These are phyloP conservation scores for Stenichneumon culpator DNA, from an alignment of 2,888 invertebrate genomes.

Conservation along the genomic window DNA sequence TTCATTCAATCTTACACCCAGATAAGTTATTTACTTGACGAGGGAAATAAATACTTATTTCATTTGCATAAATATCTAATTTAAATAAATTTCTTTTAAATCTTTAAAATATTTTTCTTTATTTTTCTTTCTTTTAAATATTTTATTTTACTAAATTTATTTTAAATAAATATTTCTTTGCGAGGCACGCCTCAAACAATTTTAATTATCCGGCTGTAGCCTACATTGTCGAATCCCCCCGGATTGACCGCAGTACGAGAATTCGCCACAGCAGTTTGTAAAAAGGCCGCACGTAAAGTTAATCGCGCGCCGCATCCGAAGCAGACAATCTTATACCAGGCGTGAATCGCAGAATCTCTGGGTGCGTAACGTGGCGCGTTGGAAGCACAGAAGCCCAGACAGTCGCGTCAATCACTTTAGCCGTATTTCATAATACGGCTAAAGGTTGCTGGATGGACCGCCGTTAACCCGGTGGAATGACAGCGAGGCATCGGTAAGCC, in stretches of 20 bases:
- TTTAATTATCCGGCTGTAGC: too few species aligned
- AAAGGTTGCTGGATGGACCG: constrained; percentile 20
- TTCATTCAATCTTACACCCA: constrained; percentile 58
- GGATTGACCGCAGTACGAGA: too few species aligned
- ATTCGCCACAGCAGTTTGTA: too few species aligned
- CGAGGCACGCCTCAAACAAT: too few species aligned
- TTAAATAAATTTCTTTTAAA: too few species aligned
- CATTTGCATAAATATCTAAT: background rate
- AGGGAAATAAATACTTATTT: background rate
- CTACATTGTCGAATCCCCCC: too few species aligned
- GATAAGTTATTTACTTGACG: background rate
- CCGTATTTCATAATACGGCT: constrained; percentile 52
- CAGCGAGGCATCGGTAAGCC: constrained; percentile 43
- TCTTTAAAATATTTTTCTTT: too few species aligned
- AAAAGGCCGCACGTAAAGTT: too few species aligned
- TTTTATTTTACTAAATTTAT: too few species aligned
- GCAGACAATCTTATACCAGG: background rate
- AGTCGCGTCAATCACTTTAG: constrained; percentile 37
- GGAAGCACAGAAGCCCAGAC: background rate
- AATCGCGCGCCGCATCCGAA: too few species aligned
- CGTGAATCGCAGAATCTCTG: background rate
- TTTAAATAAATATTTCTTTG: too few species aligned
- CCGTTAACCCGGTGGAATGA: constrained; percentile 55
- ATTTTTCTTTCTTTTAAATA: too few species aligned
- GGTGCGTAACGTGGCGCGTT: background rate